Conservation (phyloP, 2,888 invertebrate genomes). For the Tetranychus truncatus region DNA sequence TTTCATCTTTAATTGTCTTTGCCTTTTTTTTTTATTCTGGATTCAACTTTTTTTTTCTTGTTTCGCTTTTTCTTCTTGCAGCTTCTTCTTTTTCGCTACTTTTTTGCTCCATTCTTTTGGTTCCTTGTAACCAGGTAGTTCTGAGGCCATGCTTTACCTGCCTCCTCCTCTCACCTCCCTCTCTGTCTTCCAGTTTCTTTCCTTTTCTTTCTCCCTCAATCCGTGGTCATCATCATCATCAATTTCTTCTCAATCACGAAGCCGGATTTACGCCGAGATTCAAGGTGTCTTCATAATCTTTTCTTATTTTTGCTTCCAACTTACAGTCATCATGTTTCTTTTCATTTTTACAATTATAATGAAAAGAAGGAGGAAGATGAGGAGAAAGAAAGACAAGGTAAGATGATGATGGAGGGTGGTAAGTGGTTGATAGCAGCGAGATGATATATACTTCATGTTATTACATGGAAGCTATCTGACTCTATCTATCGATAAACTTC, state of each 20-base stretch:
- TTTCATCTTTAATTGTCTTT: too few species aligned
- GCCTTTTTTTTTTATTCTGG: too few species aligned
- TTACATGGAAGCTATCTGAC: background rate
- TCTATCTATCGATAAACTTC: background rate
- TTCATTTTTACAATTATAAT: background rate
- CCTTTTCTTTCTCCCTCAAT: background rate
- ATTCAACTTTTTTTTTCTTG: too few species aligned
- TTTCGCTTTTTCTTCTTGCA: background rate
- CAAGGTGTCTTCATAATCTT: background rate
- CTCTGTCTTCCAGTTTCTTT: background rate
- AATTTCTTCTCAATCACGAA: background rate
- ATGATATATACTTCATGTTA: background rate
- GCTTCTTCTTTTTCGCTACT: background rate
- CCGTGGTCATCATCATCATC: background rate
- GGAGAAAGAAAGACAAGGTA: background rate
- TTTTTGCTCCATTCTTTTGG: background rate
- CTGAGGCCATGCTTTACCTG: background rate
- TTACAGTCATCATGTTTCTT: background rate
- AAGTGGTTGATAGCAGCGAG: constrained; percentile 3
- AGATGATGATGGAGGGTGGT: background rate
- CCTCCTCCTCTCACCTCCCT: background rate
- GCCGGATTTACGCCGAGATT: background rate
- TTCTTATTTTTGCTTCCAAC: background rate
- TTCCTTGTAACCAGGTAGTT: background rate
- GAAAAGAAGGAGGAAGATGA: background rate